Evolutionary conservation across 2,888 invertebrate species (phyloP).

Genomic region (Chromoteleia sp.): DNA sequence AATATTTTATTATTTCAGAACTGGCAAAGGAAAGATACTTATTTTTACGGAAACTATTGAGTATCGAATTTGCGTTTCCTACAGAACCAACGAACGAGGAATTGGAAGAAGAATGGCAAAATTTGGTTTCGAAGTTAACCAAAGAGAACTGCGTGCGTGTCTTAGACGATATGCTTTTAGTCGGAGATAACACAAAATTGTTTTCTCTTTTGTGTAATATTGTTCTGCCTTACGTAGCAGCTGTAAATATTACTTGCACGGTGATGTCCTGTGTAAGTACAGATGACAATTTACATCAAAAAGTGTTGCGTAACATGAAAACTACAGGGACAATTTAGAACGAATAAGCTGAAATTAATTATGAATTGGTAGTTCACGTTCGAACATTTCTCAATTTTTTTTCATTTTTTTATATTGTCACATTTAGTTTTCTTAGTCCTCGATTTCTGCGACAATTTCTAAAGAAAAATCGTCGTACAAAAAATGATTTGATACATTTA

Average conservation of each 20-base stretch:
- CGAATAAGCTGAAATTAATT: too few relatives aligned
- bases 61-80: constrained; percentile 80
- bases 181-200: constrained; percentile 85
- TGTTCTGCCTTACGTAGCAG: constrained; percentile 88
- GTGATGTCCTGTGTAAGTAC: constrained; percentile 86
- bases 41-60: constrained; percentile 77
- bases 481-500: too few relatives aligned
- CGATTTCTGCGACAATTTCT: too few relatives aligned
- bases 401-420: too few relatives aligned
- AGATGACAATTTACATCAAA: too few relatives aligned
- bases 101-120: constrained; percentile 77
- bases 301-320: too few relatives aligned
- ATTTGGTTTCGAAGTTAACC: constrained; percentile 73
- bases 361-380: too few relatives aligned
- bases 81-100: constrained; percentile 71
- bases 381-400: too few relatives aligned
- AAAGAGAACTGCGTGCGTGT: constrained; percentile 74
- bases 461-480: too few relatives aligned
- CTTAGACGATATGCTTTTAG: constrained; percentile 76
- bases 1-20: constrained; percentile 70
- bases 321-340: too few relatives aligned
- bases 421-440: too few relatives aligned
- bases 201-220: constrained; percentile 87
- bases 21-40: constrained; percentile 76
- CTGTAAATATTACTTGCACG: constrained; percentile 86